Evolutionary conservation across 1,140 invertebrate species (phyloP).

Genomic region (Bathynomus jamesi): DNA sequence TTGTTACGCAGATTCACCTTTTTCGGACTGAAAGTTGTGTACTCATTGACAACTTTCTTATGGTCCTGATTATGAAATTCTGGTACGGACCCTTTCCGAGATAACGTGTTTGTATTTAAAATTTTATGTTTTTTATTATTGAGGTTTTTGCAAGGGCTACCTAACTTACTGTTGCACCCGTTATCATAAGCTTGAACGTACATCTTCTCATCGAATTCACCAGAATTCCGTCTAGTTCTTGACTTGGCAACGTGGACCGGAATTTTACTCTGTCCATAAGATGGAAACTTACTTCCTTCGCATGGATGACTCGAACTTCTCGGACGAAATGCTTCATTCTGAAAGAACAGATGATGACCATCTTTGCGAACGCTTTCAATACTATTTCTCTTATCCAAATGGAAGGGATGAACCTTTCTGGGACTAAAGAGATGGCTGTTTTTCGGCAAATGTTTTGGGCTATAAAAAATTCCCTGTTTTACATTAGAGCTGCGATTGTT

Average conservation of each 20-base stretch:
- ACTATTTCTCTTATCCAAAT: background rate
- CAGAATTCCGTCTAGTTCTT: background rate
- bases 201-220: background rate
- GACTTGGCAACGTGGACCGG: background rate
- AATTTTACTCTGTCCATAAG: background rate
- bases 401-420: background rate
- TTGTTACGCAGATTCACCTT: background rate
- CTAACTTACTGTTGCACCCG: background rate
- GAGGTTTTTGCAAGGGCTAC: background rate
- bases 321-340: background rate
- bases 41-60: background rate
- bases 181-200: background rate
- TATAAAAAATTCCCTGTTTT: background rate
- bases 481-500: background rate
- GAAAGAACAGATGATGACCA: background rate
- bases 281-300: background rate
- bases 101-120: background rate
- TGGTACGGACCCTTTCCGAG: background rate
- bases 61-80: background rate
- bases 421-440: background rate
- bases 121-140: background rate
- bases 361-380: background rate
- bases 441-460: background rate
- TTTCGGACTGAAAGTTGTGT: background rate
- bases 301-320: background rate